Conservation (phyloP, 2,888 invertebrate genomes). For the Perizoma flavofasciatum region DNA sequence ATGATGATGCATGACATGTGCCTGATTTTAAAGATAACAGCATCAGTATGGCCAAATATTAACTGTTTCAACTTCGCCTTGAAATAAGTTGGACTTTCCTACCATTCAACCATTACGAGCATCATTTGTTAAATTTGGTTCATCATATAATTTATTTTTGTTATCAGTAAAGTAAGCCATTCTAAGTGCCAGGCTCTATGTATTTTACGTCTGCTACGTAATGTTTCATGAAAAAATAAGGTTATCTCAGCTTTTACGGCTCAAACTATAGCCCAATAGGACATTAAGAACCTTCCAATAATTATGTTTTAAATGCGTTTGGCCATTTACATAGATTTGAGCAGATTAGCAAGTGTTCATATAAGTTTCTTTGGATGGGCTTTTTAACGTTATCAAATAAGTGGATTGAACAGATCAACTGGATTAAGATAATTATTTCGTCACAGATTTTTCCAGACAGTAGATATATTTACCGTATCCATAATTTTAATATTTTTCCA, state of each 20-base stretch:
- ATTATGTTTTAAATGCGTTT: conserved; percentile 11
- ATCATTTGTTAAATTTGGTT: conserved; percentile 18
- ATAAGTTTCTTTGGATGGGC: conserved; percentile 7
- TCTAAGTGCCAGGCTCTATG: conserved; percentile 9
- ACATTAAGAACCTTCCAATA: conserved; percentile 12
- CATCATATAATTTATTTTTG: conserved; percentile 18
- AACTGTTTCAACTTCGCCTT: conserved; percentile 38
- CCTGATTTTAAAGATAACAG: conserved; percentile 58
- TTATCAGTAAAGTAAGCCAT: conserved; percentile 19
- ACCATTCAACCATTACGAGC: conserved; percentile 4
- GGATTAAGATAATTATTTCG: conserved; percentile 2
- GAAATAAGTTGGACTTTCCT: conserved; percentile 20
- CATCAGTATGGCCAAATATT: conserved; percentile 44
- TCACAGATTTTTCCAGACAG: not conserved
- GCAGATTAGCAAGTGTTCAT: not conserved
- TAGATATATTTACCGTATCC: not conserved
- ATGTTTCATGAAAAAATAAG: conserved; percentile 7
- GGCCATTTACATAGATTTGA: not conserved
- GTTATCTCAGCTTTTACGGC: conserved; percentile 6
- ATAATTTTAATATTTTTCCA: no score
- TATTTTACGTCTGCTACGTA: conserved; percentile 1
- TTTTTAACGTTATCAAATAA: conserved; percentile 2
- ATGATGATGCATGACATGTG: conserved; percentile 70
- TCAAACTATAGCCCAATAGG: conserved; percentile 3
- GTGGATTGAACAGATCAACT: conserved; percentile 1